Conservation (phyloP, 2,113 vertebrate species). For the Platanista minor region DNA sequence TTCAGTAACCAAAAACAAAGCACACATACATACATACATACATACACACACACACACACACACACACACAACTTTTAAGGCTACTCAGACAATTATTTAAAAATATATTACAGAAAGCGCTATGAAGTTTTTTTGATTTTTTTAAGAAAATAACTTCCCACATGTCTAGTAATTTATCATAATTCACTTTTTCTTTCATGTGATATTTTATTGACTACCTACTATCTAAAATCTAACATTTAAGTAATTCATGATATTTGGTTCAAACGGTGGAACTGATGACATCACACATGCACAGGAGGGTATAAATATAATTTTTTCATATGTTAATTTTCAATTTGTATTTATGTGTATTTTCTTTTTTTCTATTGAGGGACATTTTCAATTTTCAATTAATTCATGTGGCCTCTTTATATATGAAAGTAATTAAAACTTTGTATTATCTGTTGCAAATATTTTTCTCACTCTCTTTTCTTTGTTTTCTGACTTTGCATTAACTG, state of each 20-base stretch:
- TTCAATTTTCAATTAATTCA: background rate
- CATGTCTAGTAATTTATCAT: background rate
- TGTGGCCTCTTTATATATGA: background rate
- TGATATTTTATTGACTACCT: background rate
- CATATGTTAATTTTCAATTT: background rate
- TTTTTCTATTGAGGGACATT: background rate
- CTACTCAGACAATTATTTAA: background rate
- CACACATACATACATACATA: background rate
- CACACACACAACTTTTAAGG: background rate
- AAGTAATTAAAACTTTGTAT: background rate
- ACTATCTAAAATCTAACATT: background rate
- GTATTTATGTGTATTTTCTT: background rate
- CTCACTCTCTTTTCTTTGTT: background rate
- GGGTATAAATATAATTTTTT: background rate
- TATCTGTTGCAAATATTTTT: background rate
- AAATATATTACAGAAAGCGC: background rate
- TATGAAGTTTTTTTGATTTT: background rate
- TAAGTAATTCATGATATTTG: background rate
- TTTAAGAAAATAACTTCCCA: background rate
- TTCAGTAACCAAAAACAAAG: background rate
- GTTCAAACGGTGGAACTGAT: background rate
- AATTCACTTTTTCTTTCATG: background rate
- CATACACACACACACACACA: no score
- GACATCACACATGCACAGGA: no score
- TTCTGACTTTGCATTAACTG: background rate